Evolutionary conservation across 2,797 vertebrate genomes (phyloP).

Genomic region (Ciconia nigra): DNA sequence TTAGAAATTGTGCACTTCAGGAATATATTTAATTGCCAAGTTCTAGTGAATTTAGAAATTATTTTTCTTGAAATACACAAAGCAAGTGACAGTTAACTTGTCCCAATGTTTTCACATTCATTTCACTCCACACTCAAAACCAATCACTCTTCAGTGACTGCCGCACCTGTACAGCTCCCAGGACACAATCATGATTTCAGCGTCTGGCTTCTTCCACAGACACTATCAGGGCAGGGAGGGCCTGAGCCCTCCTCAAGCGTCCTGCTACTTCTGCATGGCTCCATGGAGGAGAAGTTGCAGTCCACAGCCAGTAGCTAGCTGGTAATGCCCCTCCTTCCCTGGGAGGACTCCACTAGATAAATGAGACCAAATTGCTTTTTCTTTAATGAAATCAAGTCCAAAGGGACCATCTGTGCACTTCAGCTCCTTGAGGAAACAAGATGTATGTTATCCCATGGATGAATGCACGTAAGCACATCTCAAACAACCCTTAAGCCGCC

Average conservation of each 20-base stretch:
- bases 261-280: background rate
- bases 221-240: accelerated
- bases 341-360: background rate
- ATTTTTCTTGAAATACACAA: background rate
- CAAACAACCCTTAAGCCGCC: background rate
- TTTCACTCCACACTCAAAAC: background rate
- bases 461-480: accelerated
- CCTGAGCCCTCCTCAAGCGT: background rate
- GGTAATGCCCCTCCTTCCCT: background rate
- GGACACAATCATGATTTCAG: background rate
- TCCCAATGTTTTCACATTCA: background rate
- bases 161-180: background rate
- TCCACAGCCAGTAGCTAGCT: background rate
- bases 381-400: background rate
- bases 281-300: background rate
- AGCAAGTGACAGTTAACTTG: background rate
- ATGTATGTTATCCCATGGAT: background rate
- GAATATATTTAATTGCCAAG: background rate
- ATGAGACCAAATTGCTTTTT: background rate
- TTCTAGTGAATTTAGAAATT: background rate
- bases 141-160: background rate
- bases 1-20: background rate
- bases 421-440: background rate
- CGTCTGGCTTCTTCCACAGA: background rate
- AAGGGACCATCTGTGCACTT: background rate